phyloP scores from a whole-genome alignment of 2,888 invertebrate species.

The Calliopum simillimum region DNA sequence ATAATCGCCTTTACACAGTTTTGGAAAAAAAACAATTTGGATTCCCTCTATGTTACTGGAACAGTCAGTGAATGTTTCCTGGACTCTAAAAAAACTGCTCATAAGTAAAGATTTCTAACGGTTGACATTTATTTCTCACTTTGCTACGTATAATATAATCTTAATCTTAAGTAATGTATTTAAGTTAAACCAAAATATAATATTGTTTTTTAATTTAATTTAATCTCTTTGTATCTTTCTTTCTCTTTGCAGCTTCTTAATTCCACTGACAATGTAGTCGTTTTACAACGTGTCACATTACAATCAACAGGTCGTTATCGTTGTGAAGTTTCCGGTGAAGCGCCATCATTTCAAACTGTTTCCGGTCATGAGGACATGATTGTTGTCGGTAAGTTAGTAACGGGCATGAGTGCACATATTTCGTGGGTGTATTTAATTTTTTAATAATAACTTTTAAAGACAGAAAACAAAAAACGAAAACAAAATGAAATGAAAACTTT shows the following conservation, averaged over 20 bases:
- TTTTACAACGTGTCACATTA: slow-evolving; percentile 75
- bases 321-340: slow-evolving; percentile 83
- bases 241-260: slow-evolving; percentile 71
- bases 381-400: slow-evolving; percentile 75
- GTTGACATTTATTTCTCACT: neutral
- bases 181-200: neutral
- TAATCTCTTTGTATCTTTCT: slow-evolving; percentile 34
- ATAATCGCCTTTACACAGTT: no score
- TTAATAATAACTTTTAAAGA: slow-evolving; percentile 4
- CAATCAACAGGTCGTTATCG: slow-evolving; percentile 80
- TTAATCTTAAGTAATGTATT: neutral
- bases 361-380: slow-evolving; percentile 80
- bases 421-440: slow-evolving; percentile 22
- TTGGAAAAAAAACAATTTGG: no score
- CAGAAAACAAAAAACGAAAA: slow-evolving; percentile 19
- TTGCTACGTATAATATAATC: no score
- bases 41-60: no score
- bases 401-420: neutral
- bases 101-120: no score
- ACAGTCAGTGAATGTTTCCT: no score
- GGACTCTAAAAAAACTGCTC: no score
- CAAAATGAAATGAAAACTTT: neutral
- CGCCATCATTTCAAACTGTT: slow-evolving; percentile 82
- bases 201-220: neutral
- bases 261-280: slow-evolving; percentile 74